Percentiles rank a stretch among this genome's conserved stretches.
These are phyloP conservation scores for Drosophila quinaria DNA, from an alignment of 2,888 invertebrate species.

Conservation along the genomic window DNA sequence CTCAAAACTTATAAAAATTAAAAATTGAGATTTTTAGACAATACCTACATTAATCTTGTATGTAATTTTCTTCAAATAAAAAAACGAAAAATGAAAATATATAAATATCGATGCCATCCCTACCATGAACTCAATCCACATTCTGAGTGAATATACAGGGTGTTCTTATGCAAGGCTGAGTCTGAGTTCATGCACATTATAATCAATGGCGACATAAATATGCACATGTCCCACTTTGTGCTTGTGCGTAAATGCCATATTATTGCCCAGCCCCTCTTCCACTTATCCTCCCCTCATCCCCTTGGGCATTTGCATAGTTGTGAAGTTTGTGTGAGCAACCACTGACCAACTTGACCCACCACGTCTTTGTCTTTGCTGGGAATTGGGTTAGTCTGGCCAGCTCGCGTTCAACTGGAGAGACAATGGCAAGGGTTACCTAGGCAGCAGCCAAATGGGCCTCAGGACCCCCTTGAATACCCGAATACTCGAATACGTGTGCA, in stretches of 20 bases:
- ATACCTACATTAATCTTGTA: no score
- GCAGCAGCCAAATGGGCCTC: conserved; percentile 11
- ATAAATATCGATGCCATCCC: no score
- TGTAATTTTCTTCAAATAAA: no score
- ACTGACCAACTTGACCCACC: conserved; percentile 41
- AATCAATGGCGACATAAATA: conserved; percentile 72
- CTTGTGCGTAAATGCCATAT: conserved; percentile 50
- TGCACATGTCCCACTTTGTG: conserved; percentile 67
- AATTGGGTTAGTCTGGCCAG: conserved; percentile 53
- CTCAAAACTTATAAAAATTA: no score
- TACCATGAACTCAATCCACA: background rate
- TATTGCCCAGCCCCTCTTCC: conserved; percentile 19
- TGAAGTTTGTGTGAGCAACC: conserved; percentile 51
- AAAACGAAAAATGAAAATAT: no score
- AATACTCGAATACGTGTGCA: conserved; percentile 23
- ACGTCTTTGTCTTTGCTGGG: conserved; percentile 23
- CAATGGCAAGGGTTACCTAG: conserved; percentile 17
- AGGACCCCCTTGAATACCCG: conserved; percentile 17
- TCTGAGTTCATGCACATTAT: conserved; percentile 57
- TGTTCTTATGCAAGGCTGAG: background rate
- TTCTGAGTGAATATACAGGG: background rate
- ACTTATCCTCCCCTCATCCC: background rate
- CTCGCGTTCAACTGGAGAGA: conserved; percentile 10
- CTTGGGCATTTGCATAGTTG: conserved; percentile 6
- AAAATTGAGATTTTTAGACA: no score